Base-by-base conservation (phyloP, 1,140 invertebrate genomes). In the Aricia agestis region DNA sequence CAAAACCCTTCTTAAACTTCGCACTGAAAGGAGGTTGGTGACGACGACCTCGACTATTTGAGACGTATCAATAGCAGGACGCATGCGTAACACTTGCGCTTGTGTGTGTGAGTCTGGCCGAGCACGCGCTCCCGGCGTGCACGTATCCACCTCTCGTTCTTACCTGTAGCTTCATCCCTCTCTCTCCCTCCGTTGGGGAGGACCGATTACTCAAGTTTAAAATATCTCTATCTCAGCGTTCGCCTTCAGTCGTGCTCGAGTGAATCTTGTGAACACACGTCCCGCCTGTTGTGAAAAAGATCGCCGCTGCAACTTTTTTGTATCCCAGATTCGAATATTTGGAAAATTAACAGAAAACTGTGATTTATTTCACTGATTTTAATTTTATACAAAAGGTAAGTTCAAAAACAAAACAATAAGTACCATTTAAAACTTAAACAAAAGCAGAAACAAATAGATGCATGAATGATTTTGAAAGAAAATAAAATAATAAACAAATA, bases 141-240 rank as follows among this genome's bases (percentile, higher is more conserved):
- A 73, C 63, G 82, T 87, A 80, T 75, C 74, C 74, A 67, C 75
- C 72, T 87, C 82, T 77, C 66, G 74, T 79, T 78, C 68, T 65
- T 17, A 68, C 74, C 71, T 77, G 75, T 75, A 69, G 59, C 18
- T 18, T 25, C 19, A 25, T 63, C 19, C 17, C 18, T 25, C 61
- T 63, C 42, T 7, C 17, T 42, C 61, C 73, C 67, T 52, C 67
- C 70, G 68, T 80, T 77, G 85, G 84, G 88, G 84, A 87, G 81
- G 80, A 81, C 85, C 78, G 80, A 82, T 82, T 80, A 86, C 76
- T 82, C 74, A 87, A 86, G 88, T 87, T 89, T 89, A 87, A 89
- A 91, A 91, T 91, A 91, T 82, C 83, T 80, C 74, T 74, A 73
- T 73, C 70, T 76, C 69, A 76, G 79, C 76, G 75, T 77, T 81